Evolutionary conservation across 2,888 invertebrate genomes (phyloP).

Genomic region (Anagyrus pseudococci): DNA sequence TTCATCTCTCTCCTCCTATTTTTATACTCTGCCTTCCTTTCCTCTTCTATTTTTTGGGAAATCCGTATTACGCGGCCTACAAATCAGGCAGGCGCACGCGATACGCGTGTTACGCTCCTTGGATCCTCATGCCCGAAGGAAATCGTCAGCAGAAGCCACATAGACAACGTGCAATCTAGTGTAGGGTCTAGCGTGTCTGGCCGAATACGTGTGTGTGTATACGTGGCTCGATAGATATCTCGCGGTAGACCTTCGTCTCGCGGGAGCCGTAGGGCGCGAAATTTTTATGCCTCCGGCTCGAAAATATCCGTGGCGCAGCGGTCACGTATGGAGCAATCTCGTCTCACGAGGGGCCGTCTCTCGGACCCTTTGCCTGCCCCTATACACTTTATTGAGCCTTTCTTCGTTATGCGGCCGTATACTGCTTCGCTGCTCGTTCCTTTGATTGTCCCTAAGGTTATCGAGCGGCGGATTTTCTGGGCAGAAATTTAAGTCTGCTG

Average conservation of each 20-base stretch:
- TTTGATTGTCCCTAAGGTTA: constrained; percentile 17
- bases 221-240: background rate
- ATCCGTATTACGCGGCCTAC: background rate
- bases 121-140: too few species aligned
- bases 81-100: background rate
- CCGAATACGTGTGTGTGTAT: too few species aligned
- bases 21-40: too few species aligned
- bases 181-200: too few species aligned
- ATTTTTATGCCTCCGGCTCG: constrained; percentile 19
- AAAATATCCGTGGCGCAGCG: background rate
- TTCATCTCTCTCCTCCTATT: too few species aligned
- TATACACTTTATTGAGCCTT: constrained; percentile 19
- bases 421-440: constrained; percentile 18
- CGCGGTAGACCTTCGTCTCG: constrained; percentile 1
- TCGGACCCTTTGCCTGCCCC: background rate
- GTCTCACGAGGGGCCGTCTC: background rate
- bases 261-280: constrained; percentile 26
- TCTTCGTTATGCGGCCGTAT: constrained; percentile 16
- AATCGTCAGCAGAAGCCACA: too few species aligned
- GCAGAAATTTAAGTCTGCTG: too few species aligned
- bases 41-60: constrained; percentile 18
- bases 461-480: too few species aligned
- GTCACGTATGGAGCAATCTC: constrained; percentile 18
- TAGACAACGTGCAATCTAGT: too few species aligned
- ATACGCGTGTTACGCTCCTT: too few species aligned